phyloP scores from a whole-genome alignment of 23 tunicate genomes.

The Diplosoma virens region DNA sequence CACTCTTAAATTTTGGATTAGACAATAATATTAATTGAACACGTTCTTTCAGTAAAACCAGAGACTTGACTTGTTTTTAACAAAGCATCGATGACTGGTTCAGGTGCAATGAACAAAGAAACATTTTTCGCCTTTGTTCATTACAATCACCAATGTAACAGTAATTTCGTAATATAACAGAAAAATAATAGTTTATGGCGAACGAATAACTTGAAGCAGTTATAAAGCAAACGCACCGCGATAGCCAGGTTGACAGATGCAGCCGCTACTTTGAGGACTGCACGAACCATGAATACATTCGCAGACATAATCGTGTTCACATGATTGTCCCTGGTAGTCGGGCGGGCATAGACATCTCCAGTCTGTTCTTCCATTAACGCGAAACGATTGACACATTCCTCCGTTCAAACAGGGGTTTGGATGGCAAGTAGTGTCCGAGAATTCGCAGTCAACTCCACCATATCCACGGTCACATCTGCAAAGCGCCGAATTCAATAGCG shows the following conservation, averaged over 20 bases:
- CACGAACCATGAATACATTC: conserved; percentile 21
- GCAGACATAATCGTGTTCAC: conserved; percentile 12
- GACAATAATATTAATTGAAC: no score
- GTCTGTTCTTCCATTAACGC: neutral
- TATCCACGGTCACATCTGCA: conserved; percentile 23
- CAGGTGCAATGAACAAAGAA: no score
- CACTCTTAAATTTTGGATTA: no score
- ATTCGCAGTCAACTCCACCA: conserved; percentile 23
- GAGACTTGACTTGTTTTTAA: no score
- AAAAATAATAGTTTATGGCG: no score
- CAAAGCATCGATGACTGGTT: no score
- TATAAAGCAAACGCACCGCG: conserved; percentile 8
- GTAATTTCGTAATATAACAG: no score
- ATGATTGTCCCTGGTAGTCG: conserved; percentile 52
- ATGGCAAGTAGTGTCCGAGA: conserved; percentile 1
- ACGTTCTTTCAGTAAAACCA: no score
- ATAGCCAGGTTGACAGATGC: conserved; percentile 25
- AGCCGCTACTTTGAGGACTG: neutral
- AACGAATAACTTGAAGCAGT: no score
- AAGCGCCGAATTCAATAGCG: neutral
- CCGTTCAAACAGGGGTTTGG: conserved; percentile 27
- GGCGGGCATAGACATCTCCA: conserved; percentile 44
- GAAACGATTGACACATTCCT: conserved; percentile 23
- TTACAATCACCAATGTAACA: no score
- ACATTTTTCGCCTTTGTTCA: no score